Base-by-base conservation (phyloP, 2,888 invertebrate genomes). In the Candidula unifasciata region DNA sequence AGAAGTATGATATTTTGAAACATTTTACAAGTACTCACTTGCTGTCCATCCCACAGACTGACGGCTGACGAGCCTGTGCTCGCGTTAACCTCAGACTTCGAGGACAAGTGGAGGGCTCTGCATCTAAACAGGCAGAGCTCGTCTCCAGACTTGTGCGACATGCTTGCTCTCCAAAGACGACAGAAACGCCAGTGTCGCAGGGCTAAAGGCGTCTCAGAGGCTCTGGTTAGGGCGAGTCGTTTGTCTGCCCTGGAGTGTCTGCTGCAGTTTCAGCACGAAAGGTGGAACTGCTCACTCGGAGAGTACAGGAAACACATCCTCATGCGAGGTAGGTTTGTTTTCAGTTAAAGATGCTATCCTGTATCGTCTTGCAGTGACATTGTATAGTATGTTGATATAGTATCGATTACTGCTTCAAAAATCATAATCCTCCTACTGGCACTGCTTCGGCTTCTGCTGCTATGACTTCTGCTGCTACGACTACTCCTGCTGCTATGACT, bases 201-300 rank as follows among this genome's bases (percentile, higher is more conserved):
- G 92, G 97, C 98, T 94, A 97, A 97, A 0, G 98, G 98, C 27
- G 96, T 97, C 24, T 89, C 98, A 80, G 96, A 96, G 87, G 97
- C 97, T 0, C 96, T 98, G 54, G 96, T 97, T 68, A 97, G 97
- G 93, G 98, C 98, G 52, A 97, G 97, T 90, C 97, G 96, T 93
- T 95, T 96, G 94, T 98, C 98, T 27, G 96, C 98, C 87, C 95
- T 95, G 85, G 98, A 98, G 94, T 98, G 98, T 94, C 97, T 98
- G 93, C 96, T 97, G 94, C 98, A 98, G 94, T 98, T 99, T 94
- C 96, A 97, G 91, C 96, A 97, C 94, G 95, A 98, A 90, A 95
- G 98, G 91, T 99, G 98, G 98, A 98, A 99, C 94, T 99, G 98
- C 94, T 95, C 97, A 88, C 97, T 98, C 87, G 97, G 97, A 94